Evolutionary conservation across 1,140 invertebrate species (phyloP), one percentile per base, ranked within the genome.

Genomic region (Bombus ignitus): DNA sequence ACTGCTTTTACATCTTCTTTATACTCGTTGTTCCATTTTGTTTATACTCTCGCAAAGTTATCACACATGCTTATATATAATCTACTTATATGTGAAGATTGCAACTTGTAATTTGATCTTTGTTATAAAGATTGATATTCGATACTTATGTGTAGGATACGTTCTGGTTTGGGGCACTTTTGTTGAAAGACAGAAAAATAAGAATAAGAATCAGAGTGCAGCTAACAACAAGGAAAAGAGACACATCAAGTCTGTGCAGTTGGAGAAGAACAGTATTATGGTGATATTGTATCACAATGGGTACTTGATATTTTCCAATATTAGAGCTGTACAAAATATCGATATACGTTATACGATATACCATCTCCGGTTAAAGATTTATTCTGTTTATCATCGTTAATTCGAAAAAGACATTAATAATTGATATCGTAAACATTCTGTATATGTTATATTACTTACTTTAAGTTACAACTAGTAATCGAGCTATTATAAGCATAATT

Each of bases 181-280:
- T 79, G 18, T 6, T 6, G 12, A 74, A 13, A 70, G 75, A 8
- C 47, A 13, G 25, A 35, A 9, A 1, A 74, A n/a, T 53, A 44
- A 86, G 15, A 42, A 4, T 5, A 77, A 62, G 1, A 12, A 10
- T 32, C 28, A 42, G 15, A 13, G 1, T 5, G 18, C 15, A 39
- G 15, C 1, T 32, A 65, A 62, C 53, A n/a, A 53, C 22, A 28
- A 57, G 3, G 66, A 85, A 39, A 91, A 88, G 68, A 85, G 75
- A 62, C 80, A 90, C 35, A 57, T 90, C 1, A 93, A 93, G 74
- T 80, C 89, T 15, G 66, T 92, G 10, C 68, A 59, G 42, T 77
- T 94, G 22, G 87, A 92, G 66, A 92, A 88, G 37, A 80, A 74
- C 15, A 87, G 62, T 71, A 92, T 94, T n/a, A 89, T 85, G 12